Evolutionary conservation across 2,113 vertebrate genomes (phyloP), one percentile per base, ranked within the genome.

Genomic region (Psittacara wagleri): DNA sequence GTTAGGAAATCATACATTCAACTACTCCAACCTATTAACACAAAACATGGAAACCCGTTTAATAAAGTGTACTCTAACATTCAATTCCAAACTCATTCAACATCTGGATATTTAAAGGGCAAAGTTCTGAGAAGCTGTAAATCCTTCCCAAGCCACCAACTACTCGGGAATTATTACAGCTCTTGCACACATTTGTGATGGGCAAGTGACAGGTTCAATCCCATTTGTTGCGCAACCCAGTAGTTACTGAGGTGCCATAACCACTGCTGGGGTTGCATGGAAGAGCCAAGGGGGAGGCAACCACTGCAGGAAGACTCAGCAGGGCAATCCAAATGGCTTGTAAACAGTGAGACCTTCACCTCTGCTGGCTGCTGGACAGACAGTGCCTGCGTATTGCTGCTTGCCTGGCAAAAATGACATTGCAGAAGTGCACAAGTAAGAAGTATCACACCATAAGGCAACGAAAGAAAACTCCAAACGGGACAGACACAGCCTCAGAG

Each of bases 361-460:
- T 35, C 22, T 24, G 57, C 57, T 59, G 33, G 22, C 33, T 16
- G 22, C n/a, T 59, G 57, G 57, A 23, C 57, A 59, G 20, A 59
- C 13, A 23, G n/a, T 59, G n/a, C 33, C 59, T 18, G 39, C 0
- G 0, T 3, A 35, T 24, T n/a, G 17, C 2, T 13, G 44, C 16
- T 7, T 18, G 35, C 2, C 1, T 9, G 18, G 44, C 44, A 55
- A 39, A 92, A 49, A 15, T 1, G 4, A 20, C 17, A 25, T 0
- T 12, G 70, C 37, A 61, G 63, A 80, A 28, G n/a, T 17, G 22
- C 24, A 19, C 43, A 9, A 59, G 22, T 4, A 55, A 59, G 11
- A 89, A 59, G 24, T 7, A 51, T 22, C 0, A 0, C 35, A 48
- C 3, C 16, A 15, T 0, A 5, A 63, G 14, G 41, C 1, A 6